phyloP scores from a whole-genome alignment of 2,113 vertebrate species.

The Hypomesus transpacificus region DNA sequence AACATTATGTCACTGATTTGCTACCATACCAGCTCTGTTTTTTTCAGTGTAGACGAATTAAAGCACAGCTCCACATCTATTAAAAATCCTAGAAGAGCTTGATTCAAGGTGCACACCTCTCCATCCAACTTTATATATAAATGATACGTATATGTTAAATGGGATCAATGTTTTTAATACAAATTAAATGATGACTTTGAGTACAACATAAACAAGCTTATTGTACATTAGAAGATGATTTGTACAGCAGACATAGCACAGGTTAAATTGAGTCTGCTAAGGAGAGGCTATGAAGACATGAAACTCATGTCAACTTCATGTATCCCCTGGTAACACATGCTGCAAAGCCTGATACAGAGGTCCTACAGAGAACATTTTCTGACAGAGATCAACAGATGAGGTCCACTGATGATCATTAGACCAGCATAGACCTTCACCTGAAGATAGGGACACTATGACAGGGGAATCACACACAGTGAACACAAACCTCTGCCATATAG shows the following conservation, averaged over 20 bases:
- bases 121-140: neutral
- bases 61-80: too few relatives aligned
- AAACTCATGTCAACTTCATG: neutral
- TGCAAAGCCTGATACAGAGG: neutral
- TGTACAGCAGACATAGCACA: neutral
- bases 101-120: conserved; percentile 2
- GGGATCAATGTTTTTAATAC: neutral
- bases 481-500: conserved; percentile 66
- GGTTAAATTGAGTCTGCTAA: neutral
- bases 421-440: neutral
- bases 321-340: neutral
- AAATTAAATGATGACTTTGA: neutral
- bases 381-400: neutral
- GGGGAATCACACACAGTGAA: conserved; percentile 20
- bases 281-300: neutral
- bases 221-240: neutral
- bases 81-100: neutral
- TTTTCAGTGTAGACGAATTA: too few relatives aligned
- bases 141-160: neutral
- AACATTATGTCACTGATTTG: too few relatives aligned
- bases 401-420: neutral
- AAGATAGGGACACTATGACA: neutral
- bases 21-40: too few relatives aligned
- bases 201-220: neutral
- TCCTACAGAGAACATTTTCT: neutral